Evolutionary conservation across 2,113 vertebrate genomes (phyloP).

Genomic region (Scatophagus argus): DNA sequence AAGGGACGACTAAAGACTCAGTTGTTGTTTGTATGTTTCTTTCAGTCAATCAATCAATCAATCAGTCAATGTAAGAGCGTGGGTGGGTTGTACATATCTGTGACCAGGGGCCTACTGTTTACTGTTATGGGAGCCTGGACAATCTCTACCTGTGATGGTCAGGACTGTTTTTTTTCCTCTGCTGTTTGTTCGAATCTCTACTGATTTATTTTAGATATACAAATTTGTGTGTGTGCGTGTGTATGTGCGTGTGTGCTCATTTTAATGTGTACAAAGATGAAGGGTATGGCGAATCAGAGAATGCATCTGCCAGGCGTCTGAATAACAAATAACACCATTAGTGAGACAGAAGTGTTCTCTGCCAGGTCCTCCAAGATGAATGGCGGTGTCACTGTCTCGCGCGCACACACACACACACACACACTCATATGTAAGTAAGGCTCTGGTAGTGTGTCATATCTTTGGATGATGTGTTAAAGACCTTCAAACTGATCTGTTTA

Average conservation of each 20-base stretch:
- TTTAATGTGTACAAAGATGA: slow-evolving; percentile 59
- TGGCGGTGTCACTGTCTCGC: slow-evolving; percentile 37
- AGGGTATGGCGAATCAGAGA: slow-evolving; percentile 64
- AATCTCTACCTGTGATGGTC: not conserved
- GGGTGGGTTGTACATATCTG: no score
- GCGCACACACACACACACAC: slow-evolving; percentile 1
- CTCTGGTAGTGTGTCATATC: slow-evolving; percentile 36
- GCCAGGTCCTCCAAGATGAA: slow-evolving; percentile 70
- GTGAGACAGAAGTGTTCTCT: slow-evolving; percentile 62
- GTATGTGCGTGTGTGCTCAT: slow-evolving; percentile 7
- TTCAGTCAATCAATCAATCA: no score
- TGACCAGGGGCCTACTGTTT: no score
- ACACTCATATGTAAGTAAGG: not conserved
- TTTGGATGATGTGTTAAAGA: slow-evolving; percentile 53
- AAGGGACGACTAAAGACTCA: no score
- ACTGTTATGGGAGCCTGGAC: not conserved
- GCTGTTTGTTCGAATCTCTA: not conserved
- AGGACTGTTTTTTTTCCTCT: not conserved
- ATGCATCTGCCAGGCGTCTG: slow-evolving; percentile 67
- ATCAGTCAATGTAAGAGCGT: no score
- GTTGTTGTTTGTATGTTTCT: no score
- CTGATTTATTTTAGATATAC: slow-evolving; percentile 2
- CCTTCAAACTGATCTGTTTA: slow-evolving; percentile 35
- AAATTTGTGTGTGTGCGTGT: slow-evolving; percentile 3
- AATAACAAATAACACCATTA: slow-evolving; percentile 79